phyloP scores from a whole-genome alignment of 2,113 vertebrate species.

The Struthidea cinerea region DNA sequence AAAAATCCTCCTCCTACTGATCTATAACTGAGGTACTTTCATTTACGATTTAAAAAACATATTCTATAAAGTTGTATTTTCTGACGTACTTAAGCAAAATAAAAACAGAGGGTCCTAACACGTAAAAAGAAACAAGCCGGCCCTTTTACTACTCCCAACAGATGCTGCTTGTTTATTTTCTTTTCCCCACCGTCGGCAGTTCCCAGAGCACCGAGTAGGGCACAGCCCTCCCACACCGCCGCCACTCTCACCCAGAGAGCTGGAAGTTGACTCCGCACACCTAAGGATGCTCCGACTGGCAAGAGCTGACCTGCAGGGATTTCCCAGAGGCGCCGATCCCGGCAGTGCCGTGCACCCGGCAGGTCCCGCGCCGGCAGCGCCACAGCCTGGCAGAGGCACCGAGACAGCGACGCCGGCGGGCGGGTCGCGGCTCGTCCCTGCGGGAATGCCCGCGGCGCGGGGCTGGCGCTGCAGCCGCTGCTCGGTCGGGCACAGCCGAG shows the following conservation, averaged over 20 bases:
- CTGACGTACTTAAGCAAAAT: not conserved
- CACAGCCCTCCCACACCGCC: not conserved
- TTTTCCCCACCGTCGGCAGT: not conserved
- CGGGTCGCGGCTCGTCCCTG: not conserved
- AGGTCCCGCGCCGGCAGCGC: not conserved
- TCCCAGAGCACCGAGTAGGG: not conserved
- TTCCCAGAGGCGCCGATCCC: not conserved
- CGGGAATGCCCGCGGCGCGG: not conserved
- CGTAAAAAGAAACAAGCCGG: not conserved
- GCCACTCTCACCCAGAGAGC: not conserved
- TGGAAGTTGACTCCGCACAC: not conserved
- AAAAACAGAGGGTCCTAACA: not conserved
- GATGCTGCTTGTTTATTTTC: not conserved
- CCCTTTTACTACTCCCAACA: not conserved
- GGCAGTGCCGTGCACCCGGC: not conserved
- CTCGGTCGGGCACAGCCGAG: not conserved
- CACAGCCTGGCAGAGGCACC: not conserved
- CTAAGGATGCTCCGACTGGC: not conserved
- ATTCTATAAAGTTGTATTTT: not conserved
- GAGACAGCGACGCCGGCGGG: not conserved
- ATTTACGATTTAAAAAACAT: not conserved
- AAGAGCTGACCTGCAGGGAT: not conserved
- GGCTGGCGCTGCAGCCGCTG: not conserved
- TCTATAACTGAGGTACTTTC: not conserved
- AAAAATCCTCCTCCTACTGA: not conserved